Percentiles rank a stretch among this genome's conserved stretches.
Conservation (phyloP, 2,797 vertebrate species). For the Siniperca obscura region DNA sequence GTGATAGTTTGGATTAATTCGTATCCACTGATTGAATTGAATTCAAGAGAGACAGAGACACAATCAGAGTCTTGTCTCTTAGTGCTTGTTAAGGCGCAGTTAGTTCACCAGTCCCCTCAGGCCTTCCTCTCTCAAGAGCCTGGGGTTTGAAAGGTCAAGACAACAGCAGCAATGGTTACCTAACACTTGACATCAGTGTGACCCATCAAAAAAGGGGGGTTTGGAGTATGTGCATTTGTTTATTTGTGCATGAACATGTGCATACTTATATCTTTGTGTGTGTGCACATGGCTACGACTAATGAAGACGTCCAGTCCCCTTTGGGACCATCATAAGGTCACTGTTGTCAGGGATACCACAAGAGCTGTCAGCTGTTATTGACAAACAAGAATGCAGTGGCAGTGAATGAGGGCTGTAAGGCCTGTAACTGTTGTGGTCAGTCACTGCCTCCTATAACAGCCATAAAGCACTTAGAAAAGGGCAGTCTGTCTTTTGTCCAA, state of each 20-base stretch:
- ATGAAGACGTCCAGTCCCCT: conserved; percentile 41
- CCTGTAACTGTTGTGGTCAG: conserved; percentile 51
- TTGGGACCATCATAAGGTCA: conserved; percentile 63
- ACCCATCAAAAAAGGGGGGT: conserved; percentile 23
- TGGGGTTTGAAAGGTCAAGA: conserved; percentile 78
- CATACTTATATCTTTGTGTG: conserved; percentile 16
- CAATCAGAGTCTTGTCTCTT: conserved; percentile 40
- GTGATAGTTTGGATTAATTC: neutral
- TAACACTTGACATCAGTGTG: conserved; percentile 81
- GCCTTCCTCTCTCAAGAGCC: conserved; percentile 64
- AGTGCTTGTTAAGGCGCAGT: conserved; percentile 49
- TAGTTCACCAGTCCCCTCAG: conserved; percentile 59
- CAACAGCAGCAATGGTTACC: conserved; percentile 77
- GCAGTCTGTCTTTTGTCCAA: conserved; percentile 42
- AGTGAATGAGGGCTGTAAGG: conserved; percentile 47
- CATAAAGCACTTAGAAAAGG: conserved; percentile 63
- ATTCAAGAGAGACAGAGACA: conserved; percentile 16
- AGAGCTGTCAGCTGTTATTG: conserved; percentile 61
- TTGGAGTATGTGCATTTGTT: conserved; percentile 30
- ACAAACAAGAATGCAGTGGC: conserved; percentile 51
- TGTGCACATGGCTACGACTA: conserved; percentile 5
- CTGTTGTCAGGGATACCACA: conserved; percentile 68
- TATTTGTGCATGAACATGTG: conserved; percentile 41
- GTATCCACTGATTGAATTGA: neutral
- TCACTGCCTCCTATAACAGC: conserved; percentile 34